Evolutionary conservation across 1,140 invertebrate species (phyloP).

Genomic region (Melipona quadrifasciata): DNA sequence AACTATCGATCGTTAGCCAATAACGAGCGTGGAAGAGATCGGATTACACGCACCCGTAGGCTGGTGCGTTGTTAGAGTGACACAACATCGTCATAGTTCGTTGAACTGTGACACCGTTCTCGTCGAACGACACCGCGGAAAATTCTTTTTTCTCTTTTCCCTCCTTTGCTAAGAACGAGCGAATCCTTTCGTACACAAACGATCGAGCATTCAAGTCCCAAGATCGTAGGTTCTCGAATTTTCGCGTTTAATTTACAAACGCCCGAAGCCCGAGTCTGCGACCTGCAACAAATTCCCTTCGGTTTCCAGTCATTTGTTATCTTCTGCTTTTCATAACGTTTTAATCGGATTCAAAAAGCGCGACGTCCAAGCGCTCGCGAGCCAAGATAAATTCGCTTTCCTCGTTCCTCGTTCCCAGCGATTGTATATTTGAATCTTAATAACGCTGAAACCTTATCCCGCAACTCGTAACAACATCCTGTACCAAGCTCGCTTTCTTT

Average conservation of each 20-base stretch:
- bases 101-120: slow-evolving; percentile 17
- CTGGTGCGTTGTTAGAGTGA: slow-evolving; percentile 21
- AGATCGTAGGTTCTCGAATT: neutral
- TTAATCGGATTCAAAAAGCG: neutral
- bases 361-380: neutral
- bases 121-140: neutral
- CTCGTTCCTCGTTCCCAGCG: neutral
- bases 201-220: neutral
- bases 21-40: slow-evolving; percentile 34
- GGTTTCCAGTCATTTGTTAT: neutral
- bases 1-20: slow-evolving; percentile 51
- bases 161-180: neutral
- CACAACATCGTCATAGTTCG: slow-evolving; percentile 7
- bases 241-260: neutral
- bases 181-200: neutral
- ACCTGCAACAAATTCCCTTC: neutral
- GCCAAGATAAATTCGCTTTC: neutral
- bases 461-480: neutral
- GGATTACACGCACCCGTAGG: slow-evolving; percentile 37
- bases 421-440: neutral
- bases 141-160: neutral
- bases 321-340: neutral
- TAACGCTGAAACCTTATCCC: neutral
- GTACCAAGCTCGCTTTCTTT: neutral
- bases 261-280: too few relatives aligned